Evolutionary conservation across 2,888 invertebrate genomes (phyloP), one percentile per base, ranked within the genome.

Genomic region (Rhodophaea formosa): DNA sequence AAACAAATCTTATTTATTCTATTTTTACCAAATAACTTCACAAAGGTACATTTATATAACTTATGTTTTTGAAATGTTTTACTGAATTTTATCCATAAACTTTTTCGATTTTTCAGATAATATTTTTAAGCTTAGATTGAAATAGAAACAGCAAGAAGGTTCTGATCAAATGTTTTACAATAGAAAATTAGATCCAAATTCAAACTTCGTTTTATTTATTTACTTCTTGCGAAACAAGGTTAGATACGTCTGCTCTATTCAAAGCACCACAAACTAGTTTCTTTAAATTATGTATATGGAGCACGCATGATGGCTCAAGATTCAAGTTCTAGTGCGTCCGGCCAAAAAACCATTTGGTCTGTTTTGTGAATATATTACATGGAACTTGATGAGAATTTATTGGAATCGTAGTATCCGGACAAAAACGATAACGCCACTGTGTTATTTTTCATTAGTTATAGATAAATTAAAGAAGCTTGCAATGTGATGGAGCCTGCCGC

Each of bases 251-350:
- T 39, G 10, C 39, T 16, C 15, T 10, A 63, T 59, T 62, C 5
- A 23, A 23, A 23, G 23, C 23, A 23, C 5, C 23, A 3, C 67
- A 59, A 59, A 62, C 47, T n/a, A 14, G 47, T 47, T 47, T n/a
- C 23, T n/a, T 47, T 47, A 47, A 47, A n/a, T n/a, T 30, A 47
- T 47, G 46, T 17, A 46, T 46, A 12, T 16, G 17, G 46, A 46
- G 16, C 46, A 46, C 23, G 23, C 23, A 23, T 16, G 17, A 17
- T 29, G 29, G 23, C 30, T 8, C 5, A 29, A 47, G 29, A 47
- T 47, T 8, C 5, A 47, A 47, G 29, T 29, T 47, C 29, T 47
- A 29, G 30, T 8, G 30, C 30, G 14, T 47, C 47, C 47, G 30
- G 47, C 3, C 1, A 30, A 47, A 47, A 47, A 29, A 29, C 7